A percentile compares a stretch with the other conserved stretches of the same genome.
These are phyloP conservation scores for Latrodectus geometricus DNA, from an alignment of 1,140 invertebrate species.

Conservation along the genomic window DNA sequence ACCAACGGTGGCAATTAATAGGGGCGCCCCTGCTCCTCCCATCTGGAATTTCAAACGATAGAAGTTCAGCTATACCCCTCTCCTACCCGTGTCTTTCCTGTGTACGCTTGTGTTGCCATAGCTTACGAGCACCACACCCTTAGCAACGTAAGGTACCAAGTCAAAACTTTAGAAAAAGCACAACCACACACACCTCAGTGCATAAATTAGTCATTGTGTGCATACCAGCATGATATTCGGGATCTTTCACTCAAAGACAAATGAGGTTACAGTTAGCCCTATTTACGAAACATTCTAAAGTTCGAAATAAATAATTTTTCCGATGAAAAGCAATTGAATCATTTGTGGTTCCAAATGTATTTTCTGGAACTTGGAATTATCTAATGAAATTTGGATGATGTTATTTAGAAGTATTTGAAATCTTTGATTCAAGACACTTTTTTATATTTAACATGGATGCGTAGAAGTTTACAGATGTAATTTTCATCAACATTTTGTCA, in stretches of 20 bases:
- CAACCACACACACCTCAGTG: background rate
- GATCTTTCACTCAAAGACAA: constrained; percentile 1
- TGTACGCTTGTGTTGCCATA: constrained; percentile 31
- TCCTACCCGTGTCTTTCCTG: constrained; percentile 6
- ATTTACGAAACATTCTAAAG: background rate
- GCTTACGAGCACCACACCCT: constrained; percentile 30
- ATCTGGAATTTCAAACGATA: background rate
- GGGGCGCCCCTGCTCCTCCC: background rate
- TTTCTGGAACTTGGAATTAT: too few species aligned
- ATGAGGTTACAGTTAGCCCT: background rate
- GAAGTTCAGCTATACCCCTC: constrained; percentile 1
- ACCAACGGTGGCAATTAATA: constrained; percentile 24
- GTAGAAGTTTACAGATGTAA: too few species aligned
- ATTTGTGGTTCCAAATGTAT: too few species aligned
- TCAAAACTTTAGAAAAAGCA: background rate
- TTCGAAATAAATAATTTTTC: too few species aligned
- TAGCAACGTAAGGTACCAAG: constrained; percentile 3
- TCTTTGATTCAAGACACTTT: too few species aligned
- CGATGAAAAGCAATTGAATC: too few species aligned
- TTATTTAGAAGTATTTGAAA: too few species aligned
- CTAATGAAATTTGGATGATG: too few species aligned
- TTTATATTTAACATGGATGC: too few species aligned
- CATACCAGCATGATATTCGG: background rate
- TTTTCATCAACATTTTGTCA: too few species aligned
- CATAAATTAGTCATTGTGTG: constrained; percentile 17